Evolutionary conservation across 1,140 invertebrate species (phyloP).

Genomic region (Tetragonula clypearis): DNA sequence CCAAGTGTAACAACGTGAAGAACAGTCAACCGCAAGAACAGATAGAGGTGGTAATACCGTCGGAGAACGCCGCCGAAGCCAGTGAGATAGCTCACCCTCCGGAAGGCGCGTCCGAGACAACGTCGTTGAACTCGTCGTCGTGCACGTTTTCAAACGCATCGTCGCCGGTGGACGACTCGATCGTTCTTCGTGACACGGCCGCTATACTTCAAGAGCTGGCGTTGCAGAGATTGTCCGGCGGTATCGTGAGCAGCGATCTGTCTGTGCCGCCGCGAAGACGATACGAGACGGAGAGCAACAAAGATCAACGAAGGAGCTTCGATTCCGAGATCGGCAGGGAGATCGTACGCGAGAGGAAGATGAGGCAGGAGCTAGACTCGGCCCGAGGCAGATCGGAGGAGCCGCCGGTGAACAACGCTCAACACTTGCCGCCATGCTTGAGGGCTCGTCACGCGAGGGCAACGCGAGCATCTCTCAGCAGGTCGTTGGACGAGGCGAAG

Average conservation of each 20-base stretch:
- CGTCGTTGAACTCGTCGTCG: slow-evolving; percentile 71
- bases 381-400: slow-evolving; percentile 74
- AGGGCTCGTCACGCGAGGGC: slow-evolving; percentile 80
- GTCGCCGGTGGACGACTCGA: slow-evolving; percentile 72
- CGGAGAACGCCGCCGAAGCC: slow-evolving; percentile 77
- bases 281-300: slow-evolving; percentile 69
- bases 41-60: slow-evolving; percentile 72
- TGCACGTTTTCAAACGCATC: slow-evolving; percentile 73
- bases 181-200: slow-evolving; percentile 76
- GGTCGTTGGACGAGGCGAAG: slow-evolving; percentile 86
- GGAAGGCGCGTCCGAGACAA: slow-evolving; percentile 73
- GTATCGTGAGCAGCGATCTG: slow-evolving; percentile 62
- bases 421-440: slow-evolving; percentile 82
- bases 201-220: slow-evolving; percentile 77
- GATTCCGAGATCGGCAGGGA: slow-evolving; percentile 84
- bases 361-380: slow-evolving; percentile 81
- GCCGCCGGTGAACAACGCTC: slow-evolving; percentile 65
- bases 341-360: slow-evolving; percentile 81
- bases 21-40: slow-evolving; percentile 62
- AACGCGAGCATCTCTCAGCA: slow-evolving; percentile 85
- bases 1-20: slow-evolving; percentile 66
- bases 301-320: slow-evolving; percentile 79
- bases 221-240: slow-evolving; percentile 76
- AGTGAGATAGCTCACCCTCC: slow-evolving; percentile 76
- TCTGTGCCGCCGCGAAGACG: slow-evolving; percentile 60